Evolutionary conservation across 1,140 invertebrate genomes (phyloP).

Genomic region (Nebria ingens): DNA sequence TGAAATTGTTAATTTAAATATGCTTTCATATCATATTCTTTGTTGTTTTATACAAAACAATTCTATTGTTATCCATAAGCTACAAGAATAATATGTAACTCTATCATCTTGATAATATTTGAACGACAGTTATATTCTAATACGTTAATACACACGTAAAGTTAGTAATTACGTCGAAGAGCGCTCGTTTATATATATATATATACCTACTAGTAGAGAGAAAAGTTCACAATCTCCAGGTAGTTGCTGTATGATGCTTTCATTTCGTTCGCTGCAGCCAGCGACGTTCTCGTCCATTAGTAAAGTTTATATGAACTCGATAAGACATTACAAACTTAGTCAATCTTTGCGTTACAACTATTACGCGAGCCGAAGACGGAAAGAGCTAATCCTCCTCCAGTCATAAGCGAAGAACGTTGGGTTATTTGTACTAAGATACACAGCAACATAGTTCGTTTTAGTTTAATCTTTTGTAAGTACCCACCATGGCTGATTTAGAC

Average conservation of each 20-base stretch:
- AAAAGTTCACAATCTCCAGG: background rate
- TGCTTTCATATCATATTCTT: too few species aligned
- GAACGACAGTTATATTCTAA: background rate
- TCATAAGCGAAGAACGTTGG: too few species aligned
- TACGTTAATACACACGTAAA: background rate
- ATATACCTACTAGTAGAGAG: too few species aligned
- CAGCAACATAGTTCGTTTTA: background rate
- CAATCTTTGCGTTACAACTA: background rate
- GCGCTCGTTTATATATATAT: too few species aligned
- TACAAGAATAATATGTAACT: too few species aligned
- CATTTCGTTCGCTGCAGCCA: background rate
- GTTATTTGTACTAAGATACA: constrained; percentile 1
- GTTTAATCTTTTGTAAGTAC: constrained; percentile 8
- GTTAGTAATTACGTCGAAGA: background rate
- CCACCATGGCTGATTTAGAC: background rate
- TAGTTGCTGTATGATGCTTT: background rate
- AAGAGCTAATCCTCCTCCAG: background rate
- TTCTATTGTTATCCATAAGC: too few species aligned
- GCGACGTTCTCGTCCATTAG: background rate
- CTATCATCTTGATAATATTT: too few species aligned
- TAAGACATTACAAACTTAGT: constrained; percentile 9
- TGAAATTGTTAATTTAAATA: too few species aligned
- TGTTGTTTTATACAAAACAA: too few species aligned
- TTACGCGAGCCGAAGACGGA: too few species aligned
- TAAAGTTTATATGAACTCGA: constrained; percentile 6